Conservation (phyloP, 2,888 invertebrate genomes). For the Seladonia tumulorum region DNA sequence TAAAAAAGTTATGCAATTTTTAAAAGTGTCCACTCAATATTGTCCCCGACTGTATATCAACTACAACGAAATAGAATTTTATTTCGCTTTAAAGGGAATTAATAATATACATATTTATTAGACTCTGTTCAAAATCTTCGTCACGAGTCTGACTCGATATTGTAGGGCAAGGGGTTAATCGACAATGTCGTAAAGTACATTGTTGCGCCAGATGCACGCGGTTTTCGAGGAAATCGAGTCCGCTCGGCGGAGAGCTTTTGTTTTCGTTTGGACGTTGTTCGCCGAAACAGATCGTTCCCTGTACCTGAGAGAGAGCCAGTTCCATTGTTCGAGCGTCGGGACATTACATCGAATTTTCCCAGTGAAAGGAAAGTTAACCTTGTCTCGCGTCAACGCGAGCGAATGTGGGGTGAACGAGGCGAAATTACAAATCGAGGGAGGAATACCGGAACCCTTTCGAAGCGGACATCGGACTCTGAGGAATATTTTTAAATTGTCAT, state of each 20-base stretch:
- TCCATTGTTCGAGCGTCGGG: background rate
- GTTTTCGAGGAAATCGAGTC: background rate
- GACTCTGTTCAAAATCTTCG: too few relatives aligned
- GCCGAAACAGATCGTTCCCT: constrained; percentile 2
- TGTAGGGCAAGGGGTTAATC: too few relatives aligned
- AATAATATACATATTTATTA: too few relatives aligned
- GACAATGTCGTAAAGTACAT: too few relatives aligned
- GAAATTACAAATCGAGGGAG: background rate
- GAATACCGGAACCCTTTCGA: background rate
- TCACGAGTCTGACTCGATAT: too few relatives aligned
- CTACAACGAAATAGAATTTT: too few relatives aligned
- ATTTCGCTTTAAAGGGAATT: too few relatives aligned
- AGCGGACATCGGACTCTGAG: too few relatives aligned
- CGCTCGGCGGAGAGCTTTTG: background rate
- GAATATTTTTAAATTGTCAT: too few relatives aligned
- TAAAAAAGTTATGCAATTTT: too few relatives aligned
- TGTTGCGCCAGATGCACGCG: background rate
- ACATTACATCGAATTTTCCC: background rate
- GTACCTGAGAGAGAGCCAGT: background rate
- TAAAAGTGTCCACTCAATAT: too few relatives aligned
- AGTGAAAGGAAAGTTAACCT: background rate
- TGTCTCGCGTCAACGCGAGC: background rate
- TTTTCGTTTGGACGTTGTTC: background rate
- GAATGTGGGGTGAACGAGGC: constrained; percentile 2
- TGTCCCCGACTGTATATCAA: too few relatives aligned